Percentiles rank a stretch among this genome's conserved stretches.
Conservation (phyloP, 2,113 vertebrate species). For the Colinus virginianus region DNA sequence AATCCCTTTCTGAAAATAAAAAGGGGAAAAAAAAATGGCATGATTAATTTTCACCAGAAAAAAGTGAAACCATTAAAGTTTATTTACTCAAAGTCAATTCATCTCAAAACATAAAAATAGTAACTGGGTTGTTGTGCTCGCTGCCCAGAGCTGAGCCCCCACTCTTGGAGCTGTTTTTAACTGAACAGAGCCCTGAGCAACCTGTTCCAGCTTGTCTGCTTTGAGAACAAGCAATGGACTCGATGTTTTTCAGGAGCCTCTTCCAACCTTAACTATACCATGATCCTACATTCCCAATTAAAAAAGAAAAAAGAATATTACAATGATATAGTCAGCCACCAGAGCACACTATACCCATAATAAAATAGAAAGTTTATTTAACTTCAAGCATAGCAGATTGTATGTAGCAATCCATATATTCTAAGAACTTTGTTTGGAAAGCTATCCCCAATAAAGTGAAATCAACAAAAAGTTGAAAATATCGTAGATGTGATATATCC, state of each 20-base stretch:
- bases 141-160: not conserved
- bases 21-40: conserved; percentile 9
- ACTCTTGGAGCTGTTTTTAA: not conserved
- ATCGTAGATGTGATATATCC: not conserved
- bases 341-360: not conserved
- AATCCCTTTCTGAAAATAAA: conserved; percentile 88
- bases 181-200: not conserved
- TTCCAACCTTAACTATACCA: not conserved
- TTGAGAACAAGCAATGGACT: not conserved
- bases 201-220: not conserved
- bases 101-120: not conserved
- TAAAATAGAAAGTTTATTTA: not conserved
- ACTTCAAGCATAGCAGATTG: not conserved
- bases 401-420: not conserved
- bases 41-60: not conserved
- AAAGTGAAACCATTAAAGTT: not conserved
- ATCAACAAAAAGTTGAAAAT: not conserved
- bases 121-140: not conserved
- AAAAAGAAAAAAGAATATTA: not conserved
- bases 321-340: not conserved
- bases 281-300: not conserved
- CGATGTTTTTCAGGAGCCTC: not conserved
- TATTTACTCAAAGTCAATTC: not conserved
- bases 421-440: not conserved
- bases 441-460: not conserved